Percentiles rank a stretch among this genome's conserved stretches.
Conservation (phyloP, 2,113 vertebrate species). For the Scatophagus argus region DNA sequence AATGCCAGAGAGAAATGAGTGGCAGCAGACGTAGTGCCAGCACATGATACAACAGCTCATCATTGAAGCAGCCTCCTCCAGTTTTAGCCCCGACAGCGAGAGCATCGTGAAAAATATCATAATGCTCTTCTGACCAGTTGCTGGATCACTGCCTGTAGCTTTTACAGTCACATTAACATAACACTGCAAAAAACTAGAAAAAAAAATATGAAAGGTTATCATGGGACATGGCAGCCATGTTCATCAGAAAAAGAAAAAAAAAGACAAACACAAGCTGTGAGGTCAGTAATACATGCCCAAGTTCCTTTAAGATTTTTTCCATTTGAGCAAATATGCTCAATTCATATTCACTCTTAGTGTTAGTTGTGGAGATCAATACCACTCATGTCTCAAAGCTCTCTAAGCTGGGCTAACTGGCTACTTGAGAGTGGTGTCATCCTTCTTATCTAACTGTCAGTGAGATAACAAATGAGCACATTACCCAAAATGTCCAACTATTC, state of each 20-base stretch:
- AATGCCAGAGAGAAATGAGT: slow-evolving; percentile 43
- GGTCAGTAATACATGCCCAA: neutral
- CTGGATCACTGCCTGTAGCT: neutral
- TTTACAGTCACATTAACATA: neutral
- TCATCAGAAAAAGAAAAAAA: neutral
- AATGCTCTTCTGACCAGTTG: neutral
- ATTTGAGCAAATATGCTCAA: no score
- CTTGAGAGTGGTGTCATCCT: neutral
- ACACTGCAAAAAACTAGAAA: neutral
- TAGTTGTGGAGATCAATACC: neutral
- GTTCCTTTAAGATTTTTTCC: neutral
- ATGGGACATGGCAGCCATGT: neutral
- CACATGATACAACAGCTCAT: slow-evolving; percentile 41
- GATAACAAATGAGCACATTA: neutral
- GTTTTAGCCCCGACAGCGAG: slow-evolving; percentile 23
- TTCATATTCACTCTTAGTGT: neutral
- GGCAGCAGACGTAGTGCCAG: slow-evolving; percentile 41
- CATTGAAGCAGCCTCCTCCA: slow-evolving; percentile 31
- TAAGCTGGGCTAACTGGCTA: neutral
- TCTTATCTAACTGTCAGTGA: neutral
- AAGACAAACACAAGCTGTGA: neutral
- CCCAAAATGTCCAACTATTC: neutral
- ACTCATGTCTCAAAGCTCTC: neutral
- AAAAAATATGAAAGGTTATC: neutral
- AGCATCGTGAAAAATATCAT: neutral